Conservation (phyloP, 2,113 vertebrate genomes). For the Felis chaus region DNA sequence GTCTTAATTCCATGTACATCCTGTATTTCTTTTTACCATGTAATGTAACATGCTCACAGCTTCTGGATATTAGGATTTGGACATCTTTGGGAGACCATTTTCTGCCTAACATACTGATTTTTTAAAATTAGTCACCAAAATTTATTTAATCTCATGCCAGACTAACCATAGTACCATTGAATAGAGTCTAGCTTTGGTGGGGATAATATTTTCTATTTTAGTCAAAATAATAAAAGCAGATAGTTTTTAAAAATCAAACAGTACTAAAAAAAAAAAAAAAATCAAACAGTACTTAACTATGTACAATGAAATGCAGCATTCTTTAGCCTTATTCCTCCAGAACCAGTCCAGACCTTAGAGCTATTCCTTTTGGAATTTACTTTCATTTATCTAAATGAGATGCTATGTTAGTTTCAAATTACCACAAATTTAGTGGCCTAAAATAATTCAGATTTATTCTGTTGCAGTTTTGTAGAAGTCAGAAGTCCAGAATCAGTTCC, state of each 20-base stretch:
- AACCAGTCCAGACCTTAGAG: neutral
- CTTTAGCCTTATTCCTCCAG: neutral
- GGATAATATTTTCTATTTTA: neutral
- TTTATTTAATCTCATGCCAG: neutral
- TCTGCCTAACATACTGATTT: neutral
- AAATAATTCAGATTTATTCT: neutral
- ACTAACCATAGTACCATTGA: neutral
- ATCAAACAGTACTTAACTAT: neutral
- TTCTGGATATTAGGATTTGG: neutral
- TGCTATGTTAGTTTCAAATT: neutral
- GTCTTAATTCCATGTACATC: neutral
- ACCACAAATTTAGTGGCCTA: neutral
- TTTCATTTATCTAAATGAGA: neutral
- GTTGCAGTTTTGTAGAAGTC: neutral
- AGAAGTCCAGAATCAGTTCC: neutral
- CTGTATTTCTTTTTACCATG: neutral
- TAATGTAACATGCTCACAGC: neutral
- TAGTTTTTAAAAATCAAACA: neutral
- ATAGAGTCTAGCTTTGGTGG: neutral
- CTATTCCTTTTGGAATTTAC: slow-evolving; percentile 15
- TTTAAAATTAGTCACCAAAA: neutral
- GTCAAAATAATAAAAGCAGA: neutral
- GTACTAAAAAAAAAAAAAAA: neutral
- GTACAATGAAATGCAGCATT: neutral
- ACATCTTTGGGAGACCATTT: neutral